Evolutionary conservation across 2,113 vertebrate genomes (phyloP).

Genomic region (Taurulus bubalis): DNA sequence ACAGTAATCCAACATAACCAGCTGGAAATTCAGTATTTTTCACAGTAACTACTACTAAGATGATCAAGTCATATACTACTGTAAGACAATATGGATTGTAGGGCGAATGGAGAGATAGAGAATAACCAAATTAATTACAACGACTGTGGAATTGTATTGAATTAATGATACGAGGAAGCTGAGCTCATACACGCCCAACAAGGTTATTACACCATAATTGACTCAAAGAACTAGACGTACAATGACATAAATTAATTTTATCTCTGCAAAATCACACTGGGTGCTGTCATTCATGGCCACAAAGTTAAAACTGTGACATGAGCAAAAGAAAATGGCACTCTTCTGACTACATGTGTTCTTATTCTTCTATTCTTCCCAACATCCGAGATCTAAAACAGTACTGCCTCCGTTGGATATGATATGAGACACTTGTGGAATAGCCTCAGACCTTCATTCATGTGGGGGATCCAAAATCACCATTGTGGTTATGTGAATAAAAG

Average conservation of each 20-base stretch:
- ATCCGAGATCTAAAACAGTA: constrained; percentile 13
- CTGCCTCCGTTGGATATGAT: constrained; percentile 1
- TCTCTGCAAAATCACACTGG: background rate
- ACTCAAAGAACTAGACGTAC: background rate
- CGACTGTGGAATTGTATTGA: background rate
- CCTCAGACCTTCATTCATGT: constrained; percentile 35
- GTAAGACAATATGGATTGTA: background rate
- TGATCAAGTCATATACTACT: background rate
- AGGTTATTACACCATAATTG: background rate
- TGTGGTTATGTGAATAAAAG: constrained; percentile 62
- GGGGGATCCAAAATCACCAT: constrained; percentile 28
- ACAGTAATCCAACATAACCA: background rate
- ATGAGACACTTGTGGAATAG: constrained; percentile 9
- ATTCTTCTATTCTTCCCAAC: background rate
- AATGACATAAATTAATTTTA: background rate
- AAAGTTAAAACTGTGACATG: constrained; percentile 8
- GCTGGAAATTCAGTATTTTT: background rate
- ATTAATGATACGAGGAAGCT: background rate
- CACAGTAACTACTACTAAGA: background rate
- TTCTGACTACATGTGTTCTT: background rate
- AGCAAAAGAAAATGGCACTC: background rate
- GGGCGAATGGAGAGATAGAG: background rate
- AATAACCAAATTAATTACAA: background rate
- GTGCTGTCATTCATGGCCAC: background rate
- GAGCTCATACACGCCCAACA: background rate